Evolutionary conservation across 2,888 invertebrate genomes (phyloP).

Genomic region (Vandiemenella viatica): DNA sequence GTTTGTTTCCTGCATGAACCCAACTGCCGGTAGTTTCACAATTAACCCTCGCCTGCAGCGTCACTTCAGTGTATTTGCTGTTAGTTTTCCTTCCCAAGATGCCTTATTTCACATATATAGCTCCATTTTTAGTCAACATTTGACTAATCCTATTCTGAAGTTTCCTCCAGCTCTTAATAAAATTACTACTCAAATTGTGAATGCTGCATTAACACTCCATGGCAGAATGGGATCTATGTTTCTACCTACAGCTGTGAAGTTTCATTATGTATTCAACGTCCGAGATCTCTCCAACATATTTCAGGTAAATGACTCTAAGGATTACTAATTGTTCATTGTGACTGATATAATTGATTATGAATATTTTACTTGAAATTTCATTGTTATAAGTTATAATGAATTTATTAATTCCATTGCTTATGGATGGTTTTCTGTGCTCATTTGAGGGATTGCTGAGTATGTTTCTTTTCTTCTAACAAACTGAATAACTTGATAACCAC

Average conservation of each 20-base stretch:
- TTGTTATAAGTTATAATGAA: too few species aligned
- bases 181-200: conserved; percentile 44
- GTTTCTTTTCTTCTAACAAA: too few species aligned
- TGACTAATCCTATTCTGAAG: conserved; percentile 47
- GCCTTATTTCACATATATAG: conserved; percentile 70
- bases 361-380: too few species aligned
- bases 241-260: conserved; percentile 85
- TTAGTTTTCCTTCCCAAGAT: conserved; percentile 70
- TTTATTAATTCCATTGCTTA: too few species aligned
- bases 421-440: too few species aligned
- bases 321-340: background rate
- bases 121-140: conserved; percentile 65
- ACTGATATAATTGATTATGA: background rate
- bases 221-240: conserved; percentile 57
- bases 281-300: conserved; percentile 87
- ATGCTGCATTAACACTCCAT: conserved; percentile 62
- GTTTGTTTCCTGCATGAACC: conserved; percentile 93
- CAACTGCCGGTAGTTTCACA: conserved; percentile 87
- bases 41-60: conserved; percentile 80
- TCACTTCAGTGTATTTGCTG: conserved; percentile 74
- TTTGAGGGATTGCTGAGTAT: too few species aligned
- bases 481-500: too few species aligned
- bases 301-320: conserved; percentile 44
- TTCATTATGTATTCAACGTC: conserved; percentile 87
- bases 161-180: conserved; percentile 44